Evolutionary conservation across 2,113 vertebrate genomes (phyloP).

Genomic region (Oncorhynchus clarkii): DNA sequence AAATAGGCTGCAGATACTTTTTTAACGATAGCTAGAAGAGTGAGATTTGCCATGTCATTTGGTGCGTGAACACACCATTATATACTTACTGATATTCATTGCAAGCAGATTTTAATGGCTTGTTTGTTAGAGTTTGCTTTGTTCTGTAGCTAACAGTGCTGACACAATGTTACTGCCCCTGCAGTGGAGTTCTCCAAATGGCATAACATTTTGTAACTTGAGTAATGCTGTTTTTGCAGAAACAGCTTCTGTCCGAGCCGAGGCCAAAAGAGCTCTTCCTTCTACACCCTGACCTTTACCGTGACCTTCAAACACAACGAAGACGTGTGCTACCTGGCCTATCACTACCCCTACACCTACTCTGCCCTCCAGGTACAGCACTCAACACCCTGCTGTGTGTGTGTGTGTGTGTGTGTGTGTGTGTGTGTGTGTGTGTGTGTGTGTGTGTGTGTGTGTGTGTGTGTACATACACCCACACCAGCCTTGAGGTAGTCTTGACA

Average conservation of each 20-base stretch:
- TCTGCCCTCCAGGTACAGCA: conserved; percentile 82
- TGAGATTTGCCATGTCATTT: no score
- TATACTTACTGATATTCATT: no score
- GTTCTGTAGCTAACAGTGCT: not conserved
- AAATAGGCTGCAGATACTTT: no score
- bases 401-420: conserved; percentile 5
- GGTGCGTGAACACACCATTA: no score
- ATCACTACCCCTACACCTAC: conserved; percentile 93
- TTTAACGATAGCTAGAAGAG: no score
- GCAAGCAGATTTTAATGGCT: no score
- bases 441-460: conserved; percentile 11
- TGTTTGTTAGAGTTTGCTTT: no score
- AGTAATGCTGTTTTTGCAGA: not conserved
- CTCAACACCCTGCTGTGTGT: not conserved
- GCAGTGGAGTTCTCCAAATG: not conserved
- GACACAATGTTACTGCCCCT: not conserved
- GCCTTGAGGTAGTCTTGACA: not conserved
- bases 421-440: conserved; percentile 2
- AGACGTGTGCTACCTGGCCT: conserved; percentile 91
- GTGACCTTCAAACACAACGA: conserved; percentile 83
- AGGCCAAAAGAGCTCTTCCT: conserved; percentile 55
- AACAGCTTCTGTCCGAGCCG: conserved; percentile 66
- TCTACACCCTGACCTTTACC: conserved; percentile 85
- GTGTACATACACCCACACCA: not conserved
- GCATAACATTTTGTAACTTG: not conserved